Evolutionary conservation across 2,888 invertebrate genomes (phyloP), one percentile per base, ranked within the genome.

Genomic region (Eilema depressum): DNA sequence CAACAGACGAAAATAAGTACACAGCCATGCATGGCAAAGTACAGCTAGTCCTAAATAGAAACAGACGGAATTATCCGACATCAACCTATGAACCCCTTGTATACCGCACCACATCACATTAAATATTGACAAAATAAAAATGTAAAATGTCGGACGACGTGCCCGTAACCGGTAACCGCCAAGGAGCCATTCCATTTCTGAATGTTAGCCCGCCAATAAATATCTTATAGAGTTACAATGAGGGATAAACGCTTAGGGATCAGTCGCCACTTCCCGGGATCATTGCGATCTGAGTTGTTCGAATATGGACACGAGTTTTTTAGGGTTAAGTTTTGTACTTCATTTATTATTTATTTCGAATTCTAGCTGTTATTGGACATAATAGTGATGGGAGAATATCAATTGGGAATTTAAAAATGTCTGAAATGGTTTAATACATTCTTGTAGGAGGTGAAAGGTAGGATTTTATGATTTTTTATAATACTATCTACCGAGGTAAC

Each of bases 91-190:
- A 71, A 68, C 77, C 76, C 69, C 71, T 30, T 74, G 76, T 76
- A 68, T 60, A 68, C 60, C 66, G 63, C 47, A 68, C 85, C 85
- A 68, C 85, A 89, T 92, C 92, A 86, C 93, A 95, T 95, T 94
- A 95, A 95, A 94, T 95, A 95, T 95, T 94, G 90, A 95, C 93
- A 93, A 92, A 92, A 94, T 95, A 94, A 95, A 95, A 93, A 94
- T 95, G 93, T 93, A 92, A 89, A 94, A 94, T 91, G 87, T 86
- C 88, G 85, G 85, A 85, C 90, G 91, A 92, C 93, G 91, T 90
- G 91, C 73, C 86, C 85, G 91, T 92, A 91, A 91, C 86, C 88
- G 89, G 83, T 88, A 90, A 85, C 91, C 91, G 89, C 91, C 89
- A 85, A 90, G 93, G 92, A 91, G 92, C 90, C 89, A 90, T 93